Evolutionary conservation across 2,888 invertebrate species (phyloP).

Genomic region (Melinopterus prodromus): DNA sequence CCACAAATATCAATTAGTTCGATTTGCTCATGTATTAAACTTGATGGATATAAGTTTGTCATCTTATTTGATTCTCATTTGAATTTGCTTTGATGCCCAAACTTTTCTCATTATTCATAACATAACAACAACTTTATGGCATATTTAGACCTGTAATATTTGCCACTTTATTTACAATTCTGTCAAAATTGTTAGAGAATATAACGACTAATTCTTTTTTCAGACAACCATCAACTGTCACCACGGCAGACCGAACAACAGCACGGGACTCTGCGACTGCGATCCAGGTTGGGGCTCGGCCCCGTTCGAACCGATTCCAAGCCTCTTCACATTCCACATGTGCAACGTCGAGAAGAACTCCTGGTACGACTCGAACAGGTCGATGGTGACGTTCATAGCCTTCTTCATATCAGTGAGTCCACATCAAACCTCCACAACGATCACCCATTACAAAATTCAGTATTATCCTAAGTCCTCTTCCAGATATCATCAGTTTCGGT

Average conservation of each 20-base stretch:
- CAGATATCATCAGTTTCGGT: slow-evolving; percentile 45
- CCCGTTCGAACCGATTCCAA: slow-evolving; percentile 53
- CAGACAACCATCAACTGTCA: slow-evolving; percentile 57
- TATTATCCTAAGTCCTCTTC: slow-evolving; percentile 26
- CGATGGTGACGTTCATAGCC: slow-evolving; percentile 52
- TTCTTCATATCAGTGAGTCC: slow-evolving; percentile 52
- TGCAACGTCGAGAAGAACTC: slow-evolving; percentile 58
- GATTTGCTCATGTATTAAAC: too few species aligned
- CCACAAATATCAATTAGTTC: too few species aligned
- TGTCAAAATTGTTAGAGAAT: not conserved
- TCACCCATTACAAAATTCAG: not conserved
- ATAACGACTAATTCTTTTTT: slow-evolving; percentile 23
- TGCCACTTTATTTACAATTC: too few species aligned
- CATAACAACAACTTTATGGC: too few species aligned
- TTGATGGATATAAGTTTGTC: too few species aligned
- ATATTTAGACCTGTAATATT: too few species aligned
- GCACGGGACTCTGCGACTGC: slow-evolving; percentile 58
- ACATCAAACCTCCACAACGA: too few species aligned
- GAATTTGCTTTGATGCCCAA: too few species aligned
- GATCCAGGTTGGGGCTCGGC: slow-evolving; percentile 58
- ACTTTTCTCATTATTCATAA: too few species aligned
- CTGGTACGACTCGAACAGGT: slow-evolving; percentile 54
- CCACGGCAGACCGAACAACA: slow-evolving; percentile 54
- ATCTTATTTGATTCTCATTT: too few species aligned
- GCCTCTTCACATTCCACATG: slow-evolving; percentile 58